Evolutionary conservation across 2,888 invertebrate genomes (phyloP), one percentile per base, ranked within the genome.

Genomic region (Polylopha cassiicola): DNA sequence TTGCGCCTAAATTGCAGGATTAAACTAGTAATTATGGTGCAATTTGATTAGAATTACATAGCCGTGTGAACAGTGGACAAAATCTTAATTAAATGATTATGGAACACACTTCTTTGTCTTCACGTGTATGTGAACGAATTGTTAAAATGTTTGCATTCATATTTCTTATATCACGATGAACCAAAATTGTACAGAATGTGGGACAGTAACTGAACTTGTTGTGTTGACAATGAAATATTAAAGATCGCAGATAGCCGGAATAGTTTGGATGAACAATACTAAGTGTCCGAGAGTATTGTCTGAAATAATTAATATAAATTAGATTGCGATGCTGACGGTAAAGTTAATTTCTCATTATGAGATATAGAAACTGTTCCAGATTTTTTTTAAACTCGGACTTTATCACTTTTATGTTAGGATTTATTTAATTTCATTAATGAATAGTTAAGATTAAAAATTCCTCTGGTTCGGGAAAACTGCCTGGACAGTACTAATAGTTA

Each of bases 71-170:
- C 26, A 18, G 34, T 30, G 41, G 41, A 46, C 46, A 47, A 49
- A 39, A 27, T 37, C 18, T 39, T 50, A 48, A 48, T 50, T 50
- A 48, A 44, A 34, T 31, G 21, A 33, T 48, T 43, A 43, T 50
- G 37, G 43, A 43, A 46, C 37, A 27, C 9, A 22, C 23, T 31
- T 29, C 38, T 43, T 48, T 50, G 50, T 50, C 26, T 41, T 6
- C n/a, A n/a, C n/a, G n/a, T 11, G 26, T 16, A 8, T 29, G 37
- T 22, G 34, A 37, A 44, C 31, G 32, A 33, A 23, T 24, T 24
- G 39, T 23, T 23, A 36, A 24, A 29, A 22, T 27, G 31, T 30
- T 15, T 21, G 10, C 21, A 16, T 15, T 15, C 26, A 21, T 31
- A 29, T 26, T 34, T 27, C 10, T 33, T 26, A 5, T 46, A 46